These are phyloP conservation scores for Botia kubotai DNA, from an alignment of 2,797 vertebrate genomes.

Conservation along the genomic window DNA sequence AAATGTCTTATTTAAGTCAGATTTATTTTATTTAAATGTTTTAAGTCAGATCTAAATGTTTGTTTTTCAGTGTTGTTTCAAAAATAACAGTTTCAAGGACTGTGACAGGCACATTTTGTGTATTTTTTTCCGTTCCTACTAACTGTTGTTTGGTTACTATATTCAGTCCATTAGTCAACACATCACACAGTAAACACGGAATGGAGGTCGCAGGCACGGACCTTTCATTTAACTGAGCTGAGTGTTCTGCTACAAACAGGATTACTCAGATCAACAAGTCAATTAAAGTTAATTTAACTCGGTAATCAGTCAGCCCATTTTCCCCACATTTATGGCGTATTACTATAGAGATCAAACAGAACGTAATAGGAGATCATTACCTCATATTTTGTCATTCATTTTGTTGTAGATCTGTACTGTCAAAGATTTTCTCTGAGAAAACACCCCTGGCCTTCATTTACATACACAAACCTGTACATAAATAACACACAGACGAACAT, in stretches of 20 bases:
- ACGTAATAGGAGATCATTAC: not conserved
- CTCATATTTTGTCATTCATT: not conserved
- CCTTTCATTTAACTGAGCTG: too few relatives aligned
- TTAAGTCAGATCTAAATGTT: too few relatives aligned
- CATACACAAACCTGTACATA: not conserved
- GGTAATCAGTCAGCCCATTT: not conserved
- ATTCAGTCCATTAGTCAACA: not conserved
- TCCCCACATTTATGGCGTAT: not conserved
- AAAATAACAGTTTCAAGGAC: not conserved
- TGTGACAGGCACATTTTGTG: not conserved
- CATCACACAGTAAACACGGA: not conserved
- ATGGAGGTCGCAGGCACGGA: not conserved
- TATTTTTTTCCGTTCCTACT: not conserved
- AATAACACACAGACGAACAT: constrained; percentile 2
- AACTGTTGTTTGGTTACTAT: not conserved
- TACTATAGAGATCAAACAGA: not conserved
- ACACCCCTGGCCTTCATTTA: constrained; percentile 1
- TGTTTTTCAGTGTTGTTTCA: too few relatives aligned
- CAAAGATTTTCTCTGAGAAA: not conserved
- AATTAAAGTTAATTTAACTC: not conserved
- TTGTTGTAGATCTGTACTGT: not conserved
- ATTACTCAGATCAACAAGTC: not conserved
- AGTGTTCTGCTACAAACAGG: not conserved
- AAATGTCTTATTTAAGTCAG: too few relatives aligned
- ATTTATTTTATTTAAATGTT: too few relatives aligned